Evolutionary conservation across 2,797 vertebrate species (phyloP), one percentile per base, ranked within the genome.

Genomic region (Champsocephalus esox): DNA sequence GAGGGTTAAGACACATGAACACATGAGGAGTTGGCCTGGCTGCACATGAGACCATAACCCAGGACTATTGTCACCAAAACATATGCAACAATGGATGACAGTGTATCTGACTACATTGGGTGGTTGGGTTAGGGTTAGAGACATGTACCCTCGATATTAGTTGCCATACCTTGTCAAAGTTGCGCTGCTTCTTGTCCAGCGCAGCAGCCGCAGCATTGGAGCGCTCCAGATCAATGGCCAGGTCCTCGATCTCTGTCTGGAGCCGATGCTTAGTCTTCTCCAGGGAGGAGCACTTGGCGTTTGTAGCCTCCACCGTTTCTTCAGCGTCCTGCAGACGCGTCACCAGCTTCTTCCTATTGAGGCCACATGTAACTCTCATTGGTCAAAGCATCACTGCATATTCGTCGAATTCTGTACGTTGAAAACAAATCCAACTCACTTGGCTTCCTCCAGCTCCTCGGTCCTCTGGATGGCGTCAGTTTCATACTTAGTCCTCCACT

Each of bases 401-500:
- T 16, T 28, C n/a, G 8, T 68, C 9, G 6, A 21, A 58, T 59
- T 70, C 2, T 48, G 19, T 9, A 8, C 5, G 16, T 58, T 28
- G 38, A 49, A 71, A 60, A 24, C 4, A 24, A 3, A 0, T 19
- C 21, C 46, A 32, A 63, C 94, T 93, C 85, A 99, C 97, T 99
- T 99, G 82, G 97, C 97, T 80, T 98, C 97, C 85, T 99, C 97
- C 75, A 99, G 93, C 84, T 98, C 97, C 91, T 98, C 97, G 0
- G 96, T 99, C 87, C 96, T 96, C 84, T 97, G 97, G 84, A 99
- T 98, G 85, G 97, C 97, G 0, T 99, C 97, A 0, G 96, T 97
- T 91, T 98, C 96, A 0, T 98, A 99, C 85, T 98, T 99, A 74
- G 96, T 97, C 89, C 97, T 96, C 97, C 97, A 98, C 82, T 98